Evolutionary conservation across 1,140 invertebrate species (phyloP), one percentile per base, ranked within the genome.

Genomic region (Coboldia fuscipes): DNA sequence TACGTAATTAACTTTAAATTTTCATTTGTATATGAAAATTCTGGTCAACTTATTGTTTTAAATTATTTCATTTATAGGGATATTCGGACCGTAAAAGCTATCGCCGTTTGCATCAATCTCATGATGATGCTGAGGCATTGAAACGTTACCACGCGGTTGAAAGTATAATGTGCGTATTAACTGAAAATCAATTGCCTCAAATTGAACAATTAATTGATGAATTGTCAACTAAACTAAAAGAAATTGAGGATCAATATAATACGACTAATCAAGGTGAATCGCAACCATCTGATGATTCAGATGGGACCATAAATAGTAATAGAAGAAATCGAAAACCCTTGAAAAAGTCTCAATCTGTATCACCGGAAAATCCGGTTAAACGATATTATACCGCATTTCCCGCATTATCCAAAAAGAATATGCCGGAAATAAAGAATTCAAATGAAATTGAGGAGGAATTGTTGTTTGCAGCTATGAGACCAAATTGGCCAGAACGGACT

Each of bases 131-230:
- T 28, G 62, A 68, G 40, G 54, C 56, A 38, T 42, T 59, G 29
- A 56, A 56, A 42, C 62, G 62, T 46, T 55, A 54, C 36, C 64
- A 63, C 34, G 66, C 62, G 24, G 54, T 68, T 34, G 56, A 67
- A 40, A 66, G 62, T 50, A 56, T 60, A 44, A 39, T 41, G 26
- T 37, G 38, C 29, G 42, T 41, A n/a, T 61, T 62, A 26, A 59
- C 63, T 16, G 56, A 63, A 45, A 62, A 67, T 41, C 41, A 65
- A 59, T 52, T 55, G 32, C 45, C 46, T 50, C 54, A 50, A 28
- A 58, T 65, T 38, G 58, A 62, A 47, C 48, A 40, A 33, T 43
- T 66, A 17, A 55, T 66, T 19, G 61, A 65, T 41, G 62, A 65
- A 44, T 42, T 65, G 21, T 61, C 50, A 41, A 42, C 39, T 15